Conservation (phyloP, 2,797 vertebrate genomes). For the Epinephelus awoara region DNA sequence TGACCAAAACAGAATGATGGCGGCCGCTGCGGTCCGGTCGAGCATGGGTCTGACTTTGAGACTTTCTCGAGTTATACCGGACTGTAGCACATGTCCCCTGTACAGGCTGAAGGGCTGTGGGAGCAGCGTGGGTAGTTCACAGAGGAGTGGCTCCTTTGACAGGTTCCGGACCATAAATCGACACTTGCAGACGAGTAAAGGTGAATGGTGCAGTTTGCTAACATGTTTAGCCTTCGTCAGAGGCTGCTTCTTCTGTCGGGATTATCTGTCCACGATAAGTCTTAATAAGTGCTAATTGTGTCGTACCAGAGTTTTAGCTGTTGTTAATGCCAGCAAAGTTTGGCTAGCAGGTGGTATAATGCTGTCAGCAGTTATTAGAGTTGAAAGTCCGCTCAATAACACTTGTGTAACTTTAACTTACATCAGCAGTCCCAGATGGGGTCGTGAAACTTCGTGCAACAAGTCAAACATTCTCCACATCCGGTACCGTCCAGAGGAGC, state of each 20-base stretch:
- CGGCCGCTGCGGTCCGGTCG: conserved; percentile 80
- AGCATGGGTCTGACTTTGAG: conserved; percentile 83
- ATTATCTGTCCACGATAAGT: not conserved
- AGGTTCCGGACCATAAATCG: conserved; percentile 74
- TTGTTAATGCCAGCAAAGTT: not conserved
- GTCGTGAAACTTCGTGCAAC: conserved; percentile 48
- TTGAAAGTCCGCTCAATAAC: conserved; percentile 11
- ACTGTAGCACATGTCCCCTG: conserved; percentile 76
- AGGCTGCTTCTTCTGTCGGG: not conserved
- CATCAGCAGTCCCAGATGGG: not conserved
- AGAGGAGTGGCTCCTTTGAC: conserved; percentile 42
- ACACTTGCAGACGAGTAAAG: conserved; percentile 80
- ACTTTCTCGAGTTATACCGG: conserved; percentile 73
- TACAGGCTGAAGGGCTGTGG: conserved; percentile 63
- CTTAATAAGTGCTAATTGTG: not conserved
- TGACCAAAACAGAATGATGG: conserved; percentile 86
- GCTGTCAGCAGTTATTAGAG: not conserved
- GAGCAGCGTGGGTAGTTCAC: conserved; percentile 18
- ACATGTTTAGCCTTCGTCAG: conserved; percentile 40
- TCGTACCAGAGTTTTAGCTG: rapidly evolving
- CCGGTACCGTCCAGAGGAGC: not conserved
- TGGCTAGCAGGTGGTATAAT: not conserved
- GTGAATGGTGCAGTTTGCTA: conserved; percentile 68
- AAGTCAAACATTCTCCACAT: conserved; percentile 5
- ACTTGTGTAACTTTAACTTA: conserved; percentile 62